phyloP scores from a whole-genome alignment of 1,140 invertebrate genomes.

The Dolichoris vasculosae region DNA sequence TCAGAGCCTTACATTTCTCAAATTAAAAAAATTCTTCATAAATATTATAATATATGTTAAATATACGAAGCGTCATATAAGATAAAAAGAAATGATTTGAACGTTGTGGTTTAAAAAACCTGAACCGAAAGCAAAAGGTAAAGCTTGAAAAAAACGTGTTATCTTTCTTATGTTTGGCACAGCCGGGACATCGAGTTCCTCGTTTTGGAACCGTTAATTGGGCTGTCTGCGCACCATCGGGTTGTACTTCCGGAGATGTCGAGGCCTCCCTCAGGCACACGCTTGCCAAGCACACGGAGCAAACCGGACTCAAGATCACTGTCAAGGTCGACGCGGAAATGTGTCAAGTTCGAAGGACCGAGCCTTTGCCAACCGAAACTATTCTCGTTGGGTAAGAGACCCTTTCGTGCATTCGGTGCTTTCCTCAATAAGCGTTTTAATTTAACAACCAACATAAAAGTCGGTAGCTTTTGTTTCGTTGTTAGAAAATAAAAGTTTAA shows the following conservation, averaged over 20 bases:
- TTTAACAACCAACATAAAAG: too few relatives aligned
- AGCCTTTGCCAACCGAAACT: constrained; percentile 67
- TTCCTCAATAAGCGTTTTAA: too few relatives aligned
- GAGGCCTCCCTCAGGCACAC: constrained; percentile 74
- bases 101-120: too few relatives aligned
- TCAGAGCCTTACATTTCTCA: too few relatives aligned
- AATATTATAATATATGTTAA: too few relatives aligned
- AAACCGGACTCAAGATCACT: constrained; percentile 74
- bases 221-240: constrained; percentile 78
- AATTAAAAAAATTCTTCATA: too few relatives aligned
- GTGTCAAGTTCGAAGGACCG: constrained; percentile 75
- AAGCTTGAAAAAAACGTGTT: neutral
- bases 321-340: constrained; percentile 77
- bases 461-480: too few relatives aligned
- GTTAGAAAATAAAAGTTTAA: too few relatives aligned
- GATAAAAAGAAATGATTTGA: too few relatives aligned
- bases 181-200: constrained; percentile 81
- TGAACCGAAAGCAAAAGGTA: too few relatives aligned
- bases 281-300: constrained; percentile 68
- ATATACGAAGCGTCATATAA: too few relatives aligned
- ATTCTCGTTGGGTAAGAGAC: constrained; percentile 73
- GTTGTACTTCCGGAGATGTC: constrained; percentile 76
- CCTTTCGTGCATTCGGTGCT: neutral
- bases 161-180: constrained; percentile 34
- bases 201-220: constrained; percentile 78